Evolutionary conservation across 1,140 invertebrate genomes (phyloP).

Genomic region (Lasaia peninsularis): DNA sequence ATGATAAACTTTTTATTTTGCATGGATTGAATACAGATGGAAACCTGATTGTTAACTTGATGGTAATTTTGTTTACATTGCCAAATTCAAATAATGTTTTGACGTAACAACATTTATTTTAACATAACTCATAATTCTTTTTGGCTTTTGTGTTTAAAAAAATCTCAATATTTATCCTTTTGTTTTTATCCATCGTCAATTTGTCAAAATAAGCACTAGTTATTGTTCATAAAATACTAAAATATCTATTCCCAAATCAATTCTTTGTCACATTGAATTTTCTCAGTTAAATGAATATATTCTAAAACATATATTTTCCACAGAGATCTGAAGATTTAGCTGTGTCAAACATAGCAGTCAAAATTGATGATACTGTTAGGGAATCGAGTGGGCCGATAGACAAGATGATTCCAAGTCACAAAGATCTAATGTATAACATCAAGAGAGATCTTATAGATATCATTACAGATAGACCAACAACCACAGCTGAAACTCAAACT

Average conservation of each 20-base stretch:
- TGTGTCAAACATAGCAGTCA: conserved; percentile 56
- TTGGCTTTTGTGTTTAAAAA: too few species aligned
- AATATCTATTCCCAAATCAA: too few species aligned
- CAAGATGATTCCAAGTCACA: conserved; percentile 72
- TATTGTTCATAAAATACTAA: too few species aligned
- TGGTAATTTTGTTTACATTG: conserved; percentile 73
- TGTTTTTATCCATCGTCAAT: too few species aligned
- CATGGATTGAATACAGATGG: conserved; percentile 81
- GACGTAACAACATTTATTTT: too few species aligned
- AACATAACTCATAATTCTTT: too few species aligned
- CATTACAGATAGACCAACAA: conserved; percentile 31
- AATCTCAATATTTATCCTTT: too few species aligned
- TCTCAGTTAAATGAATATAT: background rate
- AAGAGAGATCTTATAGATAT: conserved; percentile 75
- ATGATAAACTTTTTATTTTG: conserved; percentile 82
- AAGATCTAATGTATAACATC: conserved; percentile 72
- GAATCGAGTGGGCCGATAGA: conserved; percentile 50
- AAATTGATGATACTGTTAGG: conserved; percentile 49
- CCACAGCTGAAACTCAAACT: conserved; percentile 58
- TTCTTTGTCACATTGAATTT: background rate
- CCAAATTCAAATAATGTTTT: too few species aligned
- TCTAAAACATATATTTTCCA: conserved; percentile 14
- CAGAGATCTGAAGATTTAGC: conserved; percentile 60
- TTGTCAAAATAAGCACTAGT: too few species aligned
- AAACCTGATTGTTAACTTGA: conserved; percentile 81